Evolutionary conservation across 2,113 vertebrate genomes (phyloP), one percentile per base, ranked within the genome.

Genomic region (Aspiorhynchus laticeps): DNA sequence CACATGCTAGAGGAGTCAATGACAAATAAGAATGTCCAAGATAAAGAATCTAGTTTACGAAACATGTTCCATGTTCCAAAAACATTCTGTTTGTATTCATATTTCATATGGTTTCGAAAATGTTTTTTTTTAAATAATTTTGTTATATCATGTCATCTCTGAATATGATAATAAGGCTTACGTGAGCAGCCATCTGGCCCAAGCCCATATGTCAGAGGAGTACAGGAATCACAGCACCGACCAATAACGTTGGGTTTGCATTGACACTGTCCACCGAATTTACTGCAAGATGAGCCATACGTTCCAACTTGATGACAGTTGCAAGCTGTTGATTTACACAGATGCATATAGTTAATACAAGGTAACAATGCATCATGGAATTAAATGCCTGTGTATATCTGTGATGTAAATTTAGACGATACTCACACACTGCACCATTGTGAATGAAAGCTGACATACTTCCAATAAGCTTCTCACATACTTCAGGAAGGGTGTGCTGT

Each of bases 371-470:
- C 28, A 84, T 33, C 17, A 28, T 48, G 19, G 19, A 74, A 12
- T 51, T 61, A 21, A 76, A 76, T 46, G 7, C 4, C 14, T 81
- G n/a, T 76, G 12, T 41, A 53, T 59, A 31, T 81, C 9, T 33
- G 48, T 21, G n/a, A 26, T 41, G n/a, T 71, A 73, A 38, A 41
- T 80, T 71, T 21, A 74, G 51, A 61, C 9, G n/a, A 78, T 53
- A 92, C 96, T 96, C 90, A 97, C 97, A 67, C 0, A 96, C 10
- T 0, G 96, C 96, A 0, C 97, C 96, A 0, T 93, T 88, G 91
- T 97, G 95, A 56, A 98, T 94, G 21, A 89, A 93, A 69, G 96
- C 95, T 0, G 96, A 98, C 92, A 97, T 85, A 90, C 96, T 97
- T 77, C 24, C 87, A 1, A 95, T 92, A 28, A 97, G 94, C 17